Evolutionary conservation across 2,888 invertebrate species (phyloP).

Genomic region (Ophioninae sp.): DNA sequence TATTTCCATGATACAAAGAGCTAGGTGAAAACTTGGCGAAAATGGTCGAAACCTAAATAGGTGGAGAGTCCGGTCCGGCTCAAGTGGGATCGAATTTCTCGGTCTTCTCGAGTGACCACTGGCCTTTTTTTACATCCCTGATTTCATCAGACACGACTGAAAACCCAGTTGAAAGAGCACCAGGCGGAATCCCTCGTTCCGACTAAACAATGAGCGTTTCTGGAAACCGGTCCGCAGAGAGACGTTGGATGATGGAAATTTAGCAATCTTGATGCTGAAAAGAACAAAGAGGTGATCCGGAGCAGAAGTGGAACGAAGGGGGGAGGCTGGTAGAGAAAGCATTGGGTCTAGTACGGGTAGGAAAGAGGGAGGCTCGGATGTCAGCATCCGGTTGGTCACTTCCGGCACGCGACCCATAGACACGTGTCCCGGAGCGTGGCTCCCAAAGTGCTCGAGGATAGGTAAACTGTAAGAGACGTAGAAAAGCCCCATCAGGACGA

Average conservation of each 20-base stretch:
- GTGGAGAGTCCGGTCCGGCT: conserved; percentile 68
- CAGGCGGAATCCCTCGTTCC: not conserved
- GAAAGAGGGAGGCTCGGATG: conserved; percentile 75
- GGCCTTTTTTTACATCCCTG: conserved; percentile 21
- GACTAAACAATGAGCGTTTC: not conserved
- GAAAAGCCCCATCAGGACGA: conserved; percentile 37
- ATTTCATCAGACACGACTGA: conserved; percentile 15
- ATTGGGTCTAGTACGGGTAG: conserved; percentile 1
- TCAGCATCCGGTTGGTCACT: conserved; percentile 81
- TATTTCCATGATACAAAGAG: conserved; percentile 72
- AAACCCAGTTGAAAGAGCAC: conserved; percentile 2
- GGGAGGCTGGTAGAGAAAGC: conserved; percentile 61
- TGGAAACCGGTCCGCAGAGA: not conserved
- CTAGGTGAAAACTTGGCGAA: conserved; percentile 42
- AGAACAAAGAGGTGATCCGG: conserved; percentile 61
- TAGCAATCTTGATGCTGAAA: conserved; percentile 15
- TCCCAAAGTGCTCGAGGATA: conserved; percentile 56
- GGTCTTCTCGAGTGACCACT: not conserved
- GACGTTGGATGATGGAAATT: conserved; percentile 14
- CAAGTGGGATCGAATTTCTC: conserved; percentile 69
- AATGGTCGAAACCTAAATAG: conserved; percentile 29
- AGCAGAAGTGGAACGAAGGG: conserved; percentile 26
- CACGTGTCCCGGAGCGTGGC: conserved; percentile 76
- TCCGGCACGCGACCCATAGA: conserved; percentile 79
- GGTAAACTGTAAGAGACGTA: conserved; percentile 43